Evolutionary conservation across 2,113 vertebrate species (phyloP).

Genomic region (Jaculus jaculus): DNA sequence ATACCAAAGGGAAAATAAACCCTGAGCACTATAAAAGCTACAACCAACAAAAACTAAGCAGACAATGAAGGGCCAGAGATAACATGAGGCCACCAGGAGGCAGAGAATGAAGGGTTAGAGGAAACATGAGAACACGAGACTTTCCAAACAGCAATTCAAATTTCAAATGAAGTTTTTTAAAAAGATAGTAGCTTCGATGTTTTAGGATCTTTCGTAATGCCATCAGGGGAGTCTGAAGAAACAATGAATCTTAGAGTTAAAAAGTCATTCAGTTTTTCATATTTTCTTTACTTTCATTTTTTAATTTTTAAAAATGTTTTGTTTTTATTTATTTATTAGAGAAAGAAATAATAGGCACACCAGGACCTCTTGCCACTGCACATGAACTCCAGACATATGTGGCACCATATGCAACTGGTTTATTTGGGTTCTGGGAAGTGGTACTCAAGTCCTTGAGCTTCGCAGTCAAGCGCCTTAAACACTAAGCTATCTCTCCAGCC

Average conservation of each 20-base stretch:
- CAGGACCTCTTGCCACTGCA: too few relatives aligned
- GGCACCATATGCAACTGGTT: too few relatives aligned
- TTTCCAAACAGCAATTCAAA: neutral
- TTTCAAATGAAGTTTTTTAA: neutral
- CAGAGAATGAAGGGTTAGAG: neutral
- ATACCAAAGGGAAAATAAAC: neutral
- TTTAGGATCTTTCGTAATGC: neutral
- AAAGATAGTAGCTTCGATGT: neutral
- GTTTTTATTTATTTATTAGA: too few relatives aligned
- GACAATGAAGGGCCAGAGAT: too few relatives aligned
- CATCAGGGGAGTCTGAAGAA: neutral
- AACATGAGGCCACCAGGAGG: neutral
- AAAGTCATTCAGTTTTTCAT: neutral
- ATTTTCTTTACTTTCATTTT: constrained; percentile 26
- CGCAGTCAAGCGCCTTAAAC: too few relatives aligned
- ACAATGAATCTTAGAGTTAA: neutral
- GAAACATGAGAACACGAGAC: neutral
- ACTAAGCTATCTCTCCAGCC: too few relatives aligned
- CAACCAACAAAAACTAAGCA: neutral
- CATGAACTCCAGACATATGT: too few relatives aligned
- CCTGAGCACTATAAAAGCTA: neutral
- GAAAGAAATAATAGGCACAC: too few relatives aligned
- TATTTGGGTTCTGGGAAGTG: too few relatives aligned
- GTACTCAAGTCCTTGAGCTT: too few relatives aligned
- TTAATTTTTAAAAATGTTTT: neutral